Percentiles rank a stretch among this genome's conserved stretches.
Evolutionary conservation across 1,140 invertebrate genomes (phyloP).

Genomic region (Euura saliciscinereae): DNA sequence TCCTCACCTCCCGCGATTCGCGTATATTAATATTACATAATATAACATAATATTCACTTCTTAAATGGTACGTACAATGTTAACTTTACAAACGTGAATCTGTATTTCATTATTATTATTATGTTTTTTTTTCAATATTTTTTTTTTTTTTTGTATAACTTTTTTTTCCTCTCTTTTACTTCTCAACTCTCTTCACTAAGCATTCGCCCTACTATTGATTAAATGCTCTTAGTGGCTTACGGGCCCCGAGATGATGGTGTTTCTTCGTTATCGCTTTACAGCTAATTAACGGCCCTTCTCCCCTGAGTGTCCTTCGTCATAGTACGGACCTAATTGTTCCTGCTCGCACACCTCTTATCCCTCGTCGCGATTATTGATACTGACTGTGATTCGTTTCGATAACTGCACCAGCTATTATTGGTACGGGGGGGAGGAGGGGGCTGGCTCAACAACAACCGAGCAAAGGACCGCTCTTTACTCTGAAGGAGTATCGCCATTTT

Average conservation of each 20-base stretch:
- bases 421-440: not conserved
- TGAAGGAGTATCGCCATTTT: constrained; percentile 48
- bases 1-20: not conserved
- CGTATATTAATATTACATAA: constrained; percentile 39
- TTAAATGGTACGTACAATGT: constrained; percentile 40
- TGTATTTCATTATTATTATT: constrained; percentile 20
- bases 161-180: constrained; percentile 20
- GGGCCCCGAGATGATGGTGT: constrained; percentile 21
- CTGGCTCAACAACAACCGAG: constrained; percentile 53
- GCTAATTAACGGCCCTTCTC: not conserved
- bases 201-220: constrained; percentile 51
- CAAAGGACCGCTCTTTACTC: constrained; percentile 57
- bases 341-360: not conserved
- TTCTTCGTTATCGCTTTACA: not conserved
- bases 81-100: constrained; percentile 41
- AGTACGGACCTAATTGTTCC: not conserved
- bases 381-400: not conserved
- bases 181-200: constrained; percentile 34
- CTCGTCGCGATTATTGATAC: not conserved
- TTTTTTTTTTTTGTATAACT: constrained; percentile 20
- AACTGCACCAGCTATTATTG: not conserved
- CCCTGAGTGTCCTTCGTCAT: not conserved
- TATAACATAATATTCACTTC: constrained; percentile 36
- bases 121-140: constrained; percentile 29
- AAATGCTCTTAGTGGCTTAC: constrained; percentile 50